phyloP scores from a whole-genome alignment of 1,140 invertebrate species.

The Yoshiicerus persimilis region DNA sequence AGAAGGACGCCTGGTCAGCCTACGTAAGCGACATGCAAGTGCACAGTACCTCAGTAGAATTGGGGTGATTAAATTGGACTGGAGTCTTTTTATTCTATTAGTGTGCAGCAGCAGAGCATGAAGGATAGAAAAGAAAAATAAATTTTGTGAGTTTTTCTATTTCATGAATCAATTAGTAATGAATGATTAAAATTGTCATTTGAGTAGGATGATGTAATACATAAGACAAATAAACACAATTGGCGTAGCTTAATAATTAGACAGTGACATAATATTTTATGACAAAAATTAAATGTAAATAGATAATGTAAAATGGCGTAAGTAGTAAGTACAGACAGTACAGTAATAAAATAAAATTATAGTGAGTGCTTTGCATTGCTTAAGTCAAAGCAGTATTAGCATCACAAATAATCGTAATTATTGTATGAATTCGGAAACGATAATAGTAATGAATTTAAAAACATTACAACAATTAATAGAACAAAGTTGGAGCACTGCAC shows the following conservation, averaged over 20 bases:
- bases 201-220: not conserved
- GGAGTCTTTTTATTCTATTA: not conserved
- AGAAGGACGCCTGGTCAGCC: too few species aligned
- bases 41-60: conserved; percentile 32
- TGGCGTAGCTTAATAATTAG: not conserved
- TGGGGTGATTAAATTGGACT: not conserved
- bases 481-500: conserved; percentile 36
- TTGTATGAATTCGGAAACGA: not conserved
- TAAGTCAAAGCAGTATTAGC: not conserved
- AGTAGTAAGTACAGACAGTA: not conserved
- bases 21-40: conserved; percentile 40
- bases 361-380: conserved; percentile 8
- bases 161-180: not conserved
- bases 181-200: not conserved
- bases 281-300: not conserved
- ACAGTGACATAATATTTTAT: too few species aligned
- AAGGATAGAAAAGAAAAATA: conserved; percentile 17
- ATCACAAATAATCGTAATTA: not conserved
- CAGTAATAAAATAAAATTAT: not conserved
- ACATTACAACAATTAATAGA: conserved; percentile 7
- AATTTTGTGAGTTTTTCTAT: not conserved
- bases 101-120: conserved; percentile 19
- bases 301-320: not conserved
- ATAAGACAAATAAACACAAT: not conserved
- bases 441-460: not conserved